These are phyloP conservation scores for Drosophila ochracea DNA, from an alignment of 2,888 invertebrate genomes.

Conservation along the genomic window DNA sequence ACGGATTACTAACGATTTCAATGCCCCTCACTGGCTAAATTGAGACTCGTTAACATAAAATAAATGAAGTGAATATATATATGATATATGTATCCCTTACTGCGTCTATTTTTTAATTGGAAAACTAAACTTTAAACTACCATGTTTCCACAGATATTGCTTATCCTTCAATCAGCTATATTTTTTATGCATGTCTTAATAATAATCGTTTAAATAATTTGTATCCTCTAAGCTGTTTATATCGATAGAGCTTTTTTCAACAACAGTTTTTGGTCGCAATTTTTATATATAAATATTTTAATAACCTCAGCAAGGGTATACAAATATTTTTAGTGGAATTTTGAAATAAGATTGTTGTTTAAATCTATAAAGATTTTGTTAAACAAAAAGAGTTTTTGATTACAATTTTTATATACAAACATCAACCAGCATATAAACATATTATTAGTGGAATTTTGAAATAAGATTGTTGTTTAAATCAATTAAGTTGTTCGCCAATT, in stretches of 20 bases:
- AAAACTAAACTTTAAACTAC: background rate
- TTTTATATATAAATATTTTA: background rate
- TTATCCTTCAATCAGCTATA: background rate
- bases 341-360: background rate
- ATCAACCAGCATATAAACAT: background rate
- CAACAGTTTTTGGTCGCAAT: background rate
- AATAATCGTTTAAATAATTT: background rate
- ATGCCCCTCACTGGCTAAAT: background rate
- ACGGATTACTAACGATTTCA: constrained; percentile 21
- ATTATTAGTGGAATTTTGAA: background rate
- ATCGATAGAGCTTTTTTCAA: background rate
- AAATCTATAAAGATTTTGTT: background rate
- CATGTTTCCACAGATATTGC: background rate
- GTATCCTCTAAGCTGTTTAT: background rate
- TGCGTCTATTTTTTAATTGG: background rate
- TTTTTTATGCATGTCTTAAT: background rate
- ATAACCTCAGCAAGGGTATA: background rate
- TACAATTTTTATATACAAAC: background rate
- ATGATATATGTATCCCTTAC: constrained; percentile 14
- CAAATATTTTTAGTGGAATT: background rate
- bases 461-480: background rate
- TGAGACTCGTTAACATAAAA: background rate
- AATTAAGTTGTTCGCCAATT: background rate
- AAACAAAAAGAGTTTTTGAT: background rate
- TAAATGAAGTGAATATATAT: background rate